These are phyloP conservation scores for Jordanella pulchra DNA, from an alignment of 2,797 vertebrate genomes.

Conservation along the genomic window DNA sequence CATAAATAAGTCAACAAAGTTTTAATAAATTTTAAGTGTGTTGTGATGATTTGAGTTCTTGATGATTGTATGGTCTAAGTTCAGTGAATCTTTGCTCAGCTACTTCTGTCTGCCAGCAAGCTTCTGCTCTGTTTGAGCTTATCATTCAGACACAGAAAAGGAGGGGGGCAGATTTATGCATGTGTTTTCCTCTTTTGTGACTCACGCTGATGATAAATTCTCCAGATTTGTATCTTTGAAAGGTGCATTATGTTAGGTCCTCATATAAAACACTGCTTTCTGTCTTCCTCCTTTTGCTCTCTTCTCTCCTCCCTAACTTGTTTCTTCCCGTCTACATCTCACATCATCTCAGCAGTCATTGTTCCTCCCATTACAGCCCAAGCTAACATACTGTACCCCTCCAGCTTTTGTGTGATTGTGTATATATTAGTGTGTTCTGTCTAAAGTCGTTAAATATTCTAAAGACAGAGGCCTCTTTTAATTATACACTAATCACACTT, in stretches of 20 bases:
- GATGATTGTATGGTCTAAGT: slow-evolving; percentile 11
- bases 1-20: slow-evolving; percentile 9
- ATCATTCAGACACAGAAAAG: slow-evolving; percentile 44
- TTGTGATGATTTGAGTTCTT: slow-evolving; percentile 1
- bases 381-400: slow-evolving; percentile 59
- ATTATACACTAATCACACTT: slow-evolving; percentile 77
- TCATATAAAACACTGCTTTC: slow-evolving; percentile 35
- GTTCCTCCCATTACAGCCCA: slow-evolving; percentile 46
- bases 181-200: slow-evolving; percentile 10
- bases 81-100: slow-evolving; percentile 42
- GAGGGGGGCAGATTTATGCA: slow-evolving; percentile 4
- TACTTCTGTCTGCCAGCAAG: slow-evolving; percentile 48
- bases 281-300: slow-evolving; percentile 8
- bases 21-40: slow-evolving; percentile 11
- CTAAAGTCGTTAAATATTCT: slow-evolving; percentile 69
- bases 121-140: slow-evolving; percentile 55
- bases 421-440: slow-evolving; percentile 44
- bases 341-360: slow-evolving; percentile 61
- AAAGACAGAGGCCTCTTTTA: slow-evolving; percentile 74
- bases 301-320: slow-evolving; percentile 15
- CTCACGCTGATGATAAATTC: slow-evolving; percentile 52
- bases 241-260: slow-evolving; percentile 38
- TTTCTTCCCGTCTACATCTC: slow-evolving; percentile 30
- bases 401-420: slow-evolving; percentile 24
- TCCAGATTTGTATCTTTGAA: slow-evolving; percentile 49